Evolutionary conservation across 2,888 invertebrate genomes (phyloP).

Genomic region (Caenorhabditis sp.): DNA sequence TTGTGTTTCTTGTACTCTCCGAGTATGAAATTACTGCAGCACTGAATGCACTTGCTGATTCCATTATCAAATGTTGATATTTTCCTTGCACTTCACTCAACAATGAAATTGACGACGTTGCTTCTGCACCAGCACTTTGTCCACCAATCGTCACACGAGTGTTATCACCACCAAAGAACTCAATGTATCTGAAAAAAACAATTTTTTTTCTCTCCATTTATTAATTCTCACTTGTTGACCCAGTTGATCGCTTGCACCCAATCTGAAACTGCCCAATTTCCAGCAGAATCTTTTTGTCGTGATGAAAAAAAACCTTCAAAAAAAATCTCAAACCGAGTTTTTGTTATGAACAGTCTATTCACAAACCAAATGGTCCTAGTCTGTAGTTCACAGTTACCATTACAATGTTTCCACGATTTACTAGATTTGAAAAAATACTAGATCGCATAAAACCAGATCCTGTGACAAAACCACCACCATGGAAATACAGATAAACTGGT

Average conservation of each 20-base stretch:
- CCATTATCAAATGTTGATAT: conserved; percentile 34
- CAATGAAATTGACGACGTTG: conserved; percentile 26
- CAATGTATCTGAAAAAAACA: conserved; percentile 27
- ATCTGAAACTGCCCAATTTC: conserved; percentile 47
- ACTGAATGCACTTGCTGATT: conserved; percentile 48
- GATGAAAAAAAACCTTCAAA: conserved; percentile 39
- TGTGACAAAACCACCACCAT: conserved; percentile 46
- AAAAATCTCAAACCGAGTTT: no score
- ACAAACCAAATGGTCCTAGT: conserved; percentile 41
- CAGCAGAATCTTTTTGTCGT: conserved; percentile 34
- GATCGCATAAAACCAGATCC: conserved; percentile 41
- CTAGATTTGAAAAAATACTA: conserved; percentile 37
- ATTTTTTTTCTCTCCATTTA: neutral
- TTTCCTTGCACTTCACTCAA: conserved; percentile 31
- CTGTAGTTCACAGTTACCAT: conserved; percentile 46
- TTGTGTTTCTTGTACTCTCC: conserved; percentile 44
- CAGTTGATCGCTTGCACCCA: conserved; percentile 43
- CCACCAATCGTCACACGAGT: conserved; percentile 45
- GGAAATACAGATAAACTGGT: conserved; percentile 45
- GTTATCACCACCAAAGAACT: conserved; percentile 46
- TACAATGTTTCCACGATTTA: conserved; percentile 39
- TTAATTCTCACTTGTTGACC: conserved; percentile 25
- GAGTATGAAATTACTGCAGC: conserved; percentile 50
- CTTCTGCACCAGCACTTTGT: conserved; percentile 48
- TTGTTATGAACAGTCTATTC: no score